Evolutionary conservation across 2,113 vertebrate genomes (phyloP), one percentile per base, ranked within the genome.

Genomic region (Prolemur simus): DNA sequence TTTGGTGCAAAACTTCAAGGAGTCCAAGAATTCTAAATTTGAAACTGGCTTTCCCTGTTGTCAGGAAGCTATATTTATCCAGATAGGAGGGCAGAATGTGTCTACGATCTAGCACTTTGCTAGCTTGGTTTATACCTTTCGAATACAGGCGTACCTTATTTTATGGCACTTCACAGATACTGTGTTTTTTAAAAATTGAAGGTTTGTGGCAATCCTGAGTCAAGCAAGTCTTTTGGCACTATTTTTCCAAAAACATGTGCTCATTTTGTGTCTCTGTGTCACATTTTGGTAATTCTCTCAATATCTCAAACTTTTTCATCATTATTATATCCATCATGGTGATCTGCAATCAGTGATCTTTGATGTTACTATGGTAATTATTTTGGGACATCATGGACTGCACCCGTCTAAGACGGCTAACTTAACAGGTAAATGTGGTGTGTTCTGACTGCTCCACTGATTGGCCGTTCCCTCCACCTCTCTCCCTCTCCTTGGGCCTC

Each of bases 11-110:
- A 84, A 56, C 54, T 42, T 6, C 32, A 52, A 71, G 54, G 15
- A 29, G 20, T 66, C 71, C 58, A 71, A 64, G 85, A 90, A 80
- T 74, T 90, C 49, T 85, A 58, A 54, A 68, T 58, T 37, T 56
- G 77, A 47, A 64, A 27, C 63, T 14, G n/a, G 76, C 64, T 71
- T 47, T 87, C 52, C 49, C 69, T 58, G 63, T 66, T 60, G n/a
- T 49, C 73, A 45, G 5, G 80, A 56, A 84, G 85, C 74, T 84
- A 49, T 21, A 18, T 54, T 87, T 78, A 54, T 77, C 54, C 34
- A 27, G 54, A 69, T 0, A 25, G 68, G 84, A 66, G 78, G 25
- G 85, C 56, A 45, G 63, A 60, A 3, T 11, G 0, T 20, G 56
- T 87, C 60, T n/a, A 52, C 49, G 3, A 1, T 11, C 7, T 20